Conservation (phyloP, 1,140 invertebrate species). For the Probaryconus sp. region DNA sequence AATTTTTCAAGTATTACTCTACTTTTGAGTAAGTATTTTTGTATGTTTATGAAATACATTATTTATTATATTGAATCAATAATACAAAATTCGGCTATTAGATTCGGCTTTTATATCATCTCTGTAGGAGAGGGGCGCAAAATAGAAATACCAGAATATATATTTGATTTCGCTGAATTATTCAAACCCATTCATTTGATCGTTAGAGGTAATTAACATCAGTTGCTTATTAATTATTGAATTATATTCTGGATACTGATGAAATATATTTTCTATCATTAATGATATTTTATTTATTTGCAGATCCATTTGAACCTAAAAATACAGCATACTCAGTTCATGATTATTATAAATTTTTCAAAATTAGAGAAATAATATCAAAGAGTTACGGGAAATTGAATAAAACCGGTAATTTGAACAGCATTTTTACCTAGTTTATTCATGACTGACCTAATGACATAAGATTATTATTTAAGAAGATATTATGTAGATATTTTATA, state of each 20-base stretch:
- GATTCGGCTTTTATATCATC: constrained; percentile 88
- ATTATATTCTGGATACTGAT: not conserved
- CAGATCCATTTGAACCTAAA: constrained; percentile 95
- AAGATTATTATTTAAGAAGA: no score
- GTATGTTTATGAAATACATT: constrained; percentile 19
- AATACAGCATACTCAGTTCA: constrained; percentile 98
- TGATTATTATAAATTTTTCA: constrained; percentile 88
- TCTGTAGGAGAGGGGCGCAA: constrained; percentile 89
- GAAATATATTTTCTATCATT: no score
- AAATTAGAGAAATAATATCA: constrained; percentile 87
- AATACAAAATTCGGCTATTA: constrained; percentile 68
- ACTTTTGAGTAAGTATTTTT: constrained; percentile 87
- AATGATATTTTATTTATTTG: no score
- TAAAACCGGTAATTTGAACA: constrained; percentile 75
- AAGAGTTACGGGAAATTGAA: constrained; percentile 80
- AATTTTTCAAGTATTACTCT: constrained; percentile 94
- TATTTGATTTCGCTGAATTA: constrained; percentile 84
- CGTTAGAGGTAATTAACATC: constrained; percentile 84
- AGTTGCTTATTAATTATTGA: constrained; percentile 2
- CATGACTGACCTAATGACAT: constrained; percentile 23
- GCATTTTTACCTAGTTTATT: constrained; percentile 74
- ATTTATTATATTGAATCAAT: constrained; percentile 26
- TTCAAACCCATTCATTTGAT: constrained; percentile 92
- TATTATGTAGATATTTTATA: no score
- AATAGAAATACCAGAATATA: constrained; percentile 84